Evolutionary conservation across 2,797 vertebrate species (phyloP), one percentile per base, ranked within the genome.

Genomic region (Rhinoraja longicauda): DNA sequence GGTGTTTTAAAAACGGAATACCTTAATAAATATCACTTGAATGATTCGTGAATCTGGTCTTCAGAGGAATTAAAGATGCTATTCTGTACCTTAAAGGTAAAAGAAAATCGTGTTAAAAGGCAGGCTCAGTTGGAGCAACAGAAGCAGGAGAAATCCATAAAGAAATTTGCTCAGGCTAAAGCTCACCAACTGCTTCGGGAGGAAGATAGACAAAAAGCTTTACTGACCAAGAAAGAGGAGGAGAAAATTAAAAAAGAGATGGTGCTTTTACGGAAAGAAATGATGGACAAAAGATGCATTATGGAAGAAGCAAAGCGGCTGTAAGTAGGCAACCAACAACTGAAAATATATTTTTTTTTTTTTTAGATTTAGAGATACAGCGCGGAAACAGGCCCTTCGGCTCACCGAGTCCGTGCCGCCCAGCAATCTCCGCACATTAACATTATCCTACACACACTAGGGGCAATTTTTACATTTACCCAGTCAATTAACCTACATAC

Each of bases 181-280:
- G 97, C 97, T 4, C 96, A 94, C 94, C 95, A 94, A 93, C 95
- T 95, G 94, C 95, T 96, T 82, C 96, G 94, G 94, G 95, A 96
- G 93, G 96, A 97, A 92, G 96, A 97, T 90, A 96, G 90, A 93
- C 97, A 94, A 94, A 97, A 95, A 94, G 96, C 93, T 39, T 94
- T 97, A 94, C 95, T 97, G 94, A 96, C 95, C 81, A 96, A 94
- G 93, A 96, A 95, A 93, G 97, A 98, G 93, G 97, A 98, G 81
- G 96, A 97, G 93, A 95, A 96, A 93, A 95, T 99, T 93, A 97
- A 97, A 94, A 97, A 96, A 95, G 98, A 98, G 96, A 96, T 98
- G 96, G 97, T 98, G 94, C 97, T 96, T 93, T 96, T 99, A 93
- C 96, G 97, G 82, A 97, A 96, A 57, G 96, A 98, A 94, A 97